Conservation (phyloP, 2,797 vertebrate species). For the Sebastes minor region DNA sequence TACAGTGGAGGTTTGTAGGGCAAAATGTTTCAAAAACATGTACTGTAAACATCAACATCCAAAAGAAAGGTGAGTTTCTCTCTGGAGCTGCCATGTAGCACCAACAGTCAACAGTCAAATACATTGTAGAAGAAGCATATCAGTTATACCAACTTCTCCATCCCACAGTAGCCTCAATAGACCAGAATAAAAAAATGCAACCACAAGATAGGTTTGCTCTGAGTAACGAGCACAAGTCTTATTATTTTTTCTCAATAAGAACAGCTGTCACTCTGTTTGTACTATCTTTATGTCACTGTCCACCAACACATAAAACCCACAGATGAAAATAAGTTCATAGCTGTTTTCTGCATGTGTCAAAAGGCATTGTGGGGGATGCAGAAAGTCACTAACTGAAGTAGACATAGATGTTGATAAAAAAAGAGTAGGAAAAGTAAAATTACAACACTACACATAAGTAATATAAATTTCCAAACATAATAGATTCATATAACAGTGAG, state of each 20-base stretch:
- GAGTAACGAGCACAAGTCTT: not conserved
- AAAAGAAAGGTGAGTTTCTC: slow-evolving; percentile 15
- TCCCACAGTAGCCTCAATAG: not conserved
- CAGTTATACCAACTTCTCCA: not conserved
- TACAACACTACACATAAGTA: slow-evolving; percentile 7
- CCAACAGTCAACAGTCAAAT: slow-evolving; percentile 50
- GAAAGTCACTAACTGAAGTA: slow-evolving; percentile 7
- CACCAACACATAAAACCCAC: slow-evolving; percentile 2
- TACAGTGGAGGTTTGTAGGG: not conserved
- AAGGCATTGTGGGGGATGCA: slow-evolving; percentile 52
- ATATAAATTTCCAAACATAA: not conserved
- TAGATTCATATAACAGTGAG: not conserved
- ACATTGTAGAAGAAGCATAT: not conserved
- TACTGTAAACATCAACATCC: slow-evolving; percentile 47
- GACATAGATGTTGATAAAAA: slow-evolving; percentile 3
- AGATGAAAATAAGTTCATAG: not conserved
- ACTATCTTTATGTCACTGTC: not conserved
- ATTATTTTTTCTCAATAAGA: not conserved
- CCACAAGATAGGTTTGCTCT: not conserved
- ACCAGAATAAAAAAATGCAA: slow-evolving; percentile 22
- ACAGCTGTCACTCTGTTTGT: not conserved
- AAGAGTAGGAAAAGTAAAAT: slow-evolving; percentile 8
- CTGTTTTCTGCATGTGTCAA: slow-evolving; percentile 23
- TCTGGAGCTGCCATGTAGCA: slow-evolving; percentile 52
- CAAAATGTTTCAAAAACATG: slow-evolving; percentile 21